phyloP scores from a whole-genome alignment of 2,113 vertebrate species.

The Mobula hypostoma region DNA sequence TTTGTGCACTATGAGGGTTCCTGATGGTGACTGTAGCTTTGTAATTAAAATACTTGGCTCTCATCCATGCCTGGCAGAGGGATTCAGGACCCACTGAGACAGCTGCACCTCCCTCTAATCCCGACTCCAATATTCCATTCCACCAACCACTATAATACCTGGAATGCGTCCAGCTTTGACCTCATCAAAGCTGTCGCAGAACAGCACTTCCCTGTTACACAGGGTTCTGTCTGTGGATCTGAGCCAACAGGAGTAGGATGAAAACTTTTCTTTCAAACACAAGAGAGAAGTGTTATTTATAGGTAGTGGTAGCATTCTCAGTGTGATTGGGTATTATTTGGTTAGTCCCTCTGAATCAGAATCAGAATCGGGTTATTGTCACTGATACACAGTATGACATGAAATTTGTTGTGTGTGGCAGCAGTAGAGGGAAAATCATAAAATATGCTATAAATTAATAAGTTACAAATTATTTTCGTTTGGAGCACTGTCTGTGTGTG shows the following conservation, averaged over 20 bases:
- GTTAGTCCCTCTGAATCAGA: background rate
- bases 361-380: background rate
- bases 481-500: too few relatives aligned
- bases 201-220: background rate
- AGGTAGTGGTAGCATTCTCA: background rate
- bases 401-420: too few relatives aligned
- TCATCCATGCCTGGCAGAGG: conserved; percentile 7
- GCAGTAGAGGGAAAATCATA: too few relatives aligned
- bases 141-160: background rate
- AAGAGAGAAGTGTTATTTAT: background rate
- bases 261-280: background rate
- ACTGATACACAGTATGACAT: too few relatives aligned
- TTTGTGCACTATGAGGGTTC: background rate
- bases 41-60: conserved; percentile 28
- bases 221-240: background rate
- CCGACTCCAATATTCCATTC: background rate
- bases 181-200: background rate
- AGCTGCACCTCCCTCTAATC: conserved; percentile 13
- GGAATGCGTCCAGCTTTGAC: background rate
- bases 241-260: background rate
- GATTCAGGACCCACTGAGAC: conserved; percentile 7
- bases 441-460: too few relatives aligned
- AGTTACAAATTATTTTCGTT: too few relatives aligned
- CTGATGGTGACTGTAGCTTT: conserved; percentile 12
- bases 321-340: background rate